Percentiles rank a stretch among this genome's conserved stretches.
These are phyloP conservation scores for Cenopis cana DNA, from an alignment of 2,888 invertebrate species.

Conservation along the genomic window DNA sequence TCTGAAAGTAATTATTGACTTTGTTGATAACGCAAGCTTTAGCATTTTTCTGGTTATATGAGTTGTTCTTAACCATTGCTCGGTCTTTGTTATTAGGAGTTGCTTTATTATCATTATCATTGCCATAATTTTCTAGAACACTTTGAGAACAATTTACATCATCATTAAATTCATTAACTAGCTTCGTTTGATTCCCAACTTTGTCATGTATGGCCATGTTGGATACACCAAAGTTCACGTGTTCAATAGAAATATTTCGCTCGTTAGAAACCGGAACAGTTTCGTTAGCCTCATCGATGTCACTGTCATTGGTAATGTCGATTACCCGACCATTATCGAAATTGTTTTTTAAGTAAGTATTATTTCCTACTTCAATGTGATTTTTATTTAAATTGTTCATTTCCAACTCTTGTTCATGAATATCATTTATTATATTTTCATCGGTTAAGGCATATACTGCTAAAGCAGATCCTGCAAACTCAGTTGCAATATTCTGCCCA, in stretches of 20 bases:
- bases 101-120: background rate
- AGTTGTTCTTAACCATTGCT: background rate
- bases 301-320: slow-evolving; percentile 47
- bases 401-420: background rate
- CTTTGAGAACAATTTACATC: slow-evolving; percentile 55
- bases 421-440: background rate
- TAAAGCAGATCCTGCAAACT: background rate
- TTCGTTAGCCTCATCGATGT: slow-evolving; percentile 1
- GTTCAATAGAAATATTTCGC: slow-evolving; percentile 9
- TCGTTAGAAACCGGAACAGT: background rate
- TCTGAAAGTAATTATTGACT: slow-evolving; percentile 4
- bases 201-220: slow-evolving; percentile 28
- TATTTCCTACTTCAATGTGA: background rate
- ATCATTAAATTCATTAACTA: slow-evolving; percentile 29
- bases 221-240: slow-evolving; percentile 13
- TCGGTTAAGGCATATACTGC: background rate
- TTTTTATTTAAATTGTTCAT: background rate
- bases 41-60: slow-evolving; percentile 33
- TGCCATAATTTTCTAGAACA: slow-evolving; percentile 48
- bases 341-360: background rate
- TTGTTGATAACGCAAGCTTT: background rate
- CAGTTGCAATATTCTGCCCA: background rate
- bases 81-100: background rate
- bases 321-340: slow-evolving; percentile 44
- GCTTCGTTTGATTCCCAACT: background rate